Evolutionary conservation across 2,888 invertebrate species (phyloP), one percentile per base, ranked within the genome.

Genomic region (Megamerina dolium): DNA sequence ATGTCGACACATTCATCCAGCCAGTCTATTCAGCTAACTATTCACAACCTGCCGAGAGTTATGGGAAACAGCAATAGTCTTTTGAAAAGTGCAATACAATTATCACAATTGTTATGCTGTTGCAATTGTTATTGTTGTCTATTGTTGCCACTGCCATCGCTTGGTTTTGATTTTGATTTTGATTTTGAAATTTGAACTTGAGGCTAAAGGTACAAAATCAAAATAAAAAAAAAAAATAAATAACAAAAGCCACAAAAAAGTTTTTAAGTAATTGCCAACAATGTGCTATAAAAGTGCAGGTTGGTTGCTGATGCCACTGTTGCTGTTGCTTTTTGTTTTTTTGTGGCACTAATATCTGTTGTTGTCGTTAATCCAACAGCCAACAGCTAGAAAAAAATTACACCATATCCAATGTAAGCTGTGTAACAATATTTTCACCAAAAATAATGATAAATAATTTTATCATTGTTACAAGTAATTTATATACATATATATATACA

Each of bases 151-250:
- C n/a, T n/a, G n/a, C n/a, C n/a, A n/a, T n/a, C n/a, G n/a, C n/a
- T n/a, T 31, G 31, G 6, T 31, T 42, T 36, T 45, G 56, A 46
- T 51, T 53, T 54, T 58, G 58, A 54, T 61, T 62, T 60, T 58
- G 62, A 61, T 64, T 65, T 65, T 64, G 60, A 64, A 65, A 65
- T 65, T 68, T 68, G 67, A 68, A 68, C 67, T 68, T 68, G 67
- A 60, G 67, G 67, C 67, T 68, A 68, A 68, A 68, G 68, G 67
- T 68, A 67, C 64, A 48, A 34, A 20, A 47, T 37, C 33, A 10
- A 36, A 31, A 16, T 44, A 16, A 14, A 9, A 13, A 14, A 8
- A 5, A 23, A 36, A 21, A 26, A 35, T 39, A 33, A 43, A 42
- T 45, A 47, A 31, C 46, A 38, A 40, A 20, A 43, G 45, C 18